Percentiles rank a stretch among this genome's conserved stretches.
These are phyloP conservation scores for Netelia fuscicornis DNA, from an alignment of 2,888 invertebrate genomes.

Conservation along the genomic window DNA sequence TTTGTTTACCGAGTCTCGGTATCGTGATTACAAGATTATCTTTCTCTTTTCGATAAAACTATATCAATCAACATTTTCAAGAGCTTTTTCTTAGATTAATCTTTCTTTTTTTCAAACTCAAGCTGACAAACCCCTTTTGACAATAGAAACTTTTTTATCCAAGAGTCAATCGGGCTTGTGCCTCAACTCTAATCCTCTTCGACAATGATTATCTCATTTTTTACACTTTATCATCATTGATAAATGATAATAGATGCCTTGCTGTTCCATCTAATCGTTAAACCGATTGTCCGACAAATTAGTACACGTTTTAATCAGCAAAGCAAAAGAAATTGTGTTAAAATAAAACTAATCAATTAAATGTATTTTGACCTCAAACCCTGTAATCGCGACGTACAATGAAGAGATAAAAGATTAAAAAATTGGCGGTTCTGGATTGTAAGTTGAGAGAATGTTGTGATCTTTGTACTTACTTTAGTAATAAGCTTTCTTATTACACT, in stretches of 20 bases:
- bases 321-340: not conserved
- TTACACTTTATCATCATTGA: not conserved
- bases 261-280: too few relatives aligned
- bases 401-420: not conserved
- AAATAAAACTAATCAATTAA: not conserved
- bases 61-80: not conserved
- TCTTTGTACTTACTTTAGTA: too few relatives aligned
- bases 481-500: too few relatives aligned
- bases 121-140: not conserved
- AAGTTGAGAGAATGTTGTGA: not conserved
- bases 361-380: not conserved
- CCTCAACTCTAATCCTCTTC: not conserved
- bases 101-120: not conserved
- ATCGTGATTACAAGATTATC: conserved; percentile 28
- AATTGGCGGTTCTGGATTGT: not conserved
- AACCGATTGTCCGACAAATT: not conserved
- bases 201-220: not conserved
- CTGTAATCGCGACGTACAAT: not conserved
- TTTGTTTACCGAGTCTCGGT: conserved; percentile 16
- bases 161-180: not conserved
- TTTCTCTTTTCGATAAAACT: not conserved
- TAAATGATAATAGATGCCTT: not conserved
- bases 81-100: not conserved
- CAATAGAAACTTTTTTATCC: not conserved
- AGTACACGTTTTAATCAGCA: not conserved